These are phyloP conservation scores for Plutomurus gul DNA, from an alignment of 1,140 invertebrate genomes.

Conservation along the genomic window DNA sequence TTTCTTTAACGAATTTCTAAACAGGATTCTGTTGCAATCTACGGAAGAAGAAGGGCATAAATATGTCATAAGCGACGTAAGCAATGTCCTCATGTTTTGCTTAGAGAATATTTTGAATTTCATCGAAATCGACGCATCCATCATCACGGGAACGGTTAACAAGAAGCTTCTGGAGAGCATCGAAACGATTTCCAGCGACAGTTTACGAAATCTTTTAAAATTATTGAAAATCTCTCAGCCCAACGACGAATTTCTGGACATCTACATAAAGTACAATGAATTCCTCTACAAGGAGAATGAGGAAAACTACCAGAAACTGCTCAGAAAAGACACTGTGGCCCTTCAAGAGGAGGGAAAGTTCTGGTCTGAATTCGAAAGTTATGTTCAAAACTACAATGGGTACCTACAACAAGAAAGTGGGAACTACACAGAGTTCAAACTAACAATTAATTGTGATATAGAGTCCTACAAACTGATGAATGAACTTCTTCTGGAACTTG, in stretches of 20 bases:
- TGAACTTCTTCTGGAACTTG: background rate
- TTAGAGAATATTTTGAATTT: background rate
- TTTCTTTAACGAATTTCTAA: background rate
- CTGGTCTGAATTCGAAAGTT: constrained; percentile 13
- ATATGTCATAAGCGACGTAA: background rate
- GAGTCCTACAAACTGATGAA: constrained; percentile 8
- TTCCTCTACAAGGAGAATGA: background rate
- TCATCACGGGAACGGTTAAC: background rate
- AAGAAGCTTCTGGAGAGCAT: background rate
- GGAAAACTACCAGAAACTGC: background rate
- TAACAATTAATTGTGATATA: constrained; percentile 20
- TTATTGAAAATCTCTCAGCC: background rate
- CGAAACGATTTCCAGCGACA: background rate
- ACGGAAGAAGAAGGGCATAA: background rate
- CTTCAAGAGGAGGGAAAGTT: constrained; percentile 26
- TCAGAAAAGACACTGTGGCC: background rate
- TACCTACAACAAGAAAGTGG: background rate
- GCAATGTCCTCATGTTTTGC: background rate
- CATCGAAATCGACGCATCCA: background rate
- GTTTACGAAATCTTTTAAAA: background rate
- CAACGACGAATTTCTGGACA: background rate
- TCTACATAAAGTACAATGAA: background rate
- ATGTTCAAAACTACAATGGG: background rate
- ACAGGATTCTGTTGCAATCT: background rate
- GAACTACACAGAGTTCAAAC: background rate